Evolutionary conservation across 2,888 invertebrate genomes (phyloP), one percentile per base, ranked within the genome.

Genomic region (Drosophila mimetica): DNA sequence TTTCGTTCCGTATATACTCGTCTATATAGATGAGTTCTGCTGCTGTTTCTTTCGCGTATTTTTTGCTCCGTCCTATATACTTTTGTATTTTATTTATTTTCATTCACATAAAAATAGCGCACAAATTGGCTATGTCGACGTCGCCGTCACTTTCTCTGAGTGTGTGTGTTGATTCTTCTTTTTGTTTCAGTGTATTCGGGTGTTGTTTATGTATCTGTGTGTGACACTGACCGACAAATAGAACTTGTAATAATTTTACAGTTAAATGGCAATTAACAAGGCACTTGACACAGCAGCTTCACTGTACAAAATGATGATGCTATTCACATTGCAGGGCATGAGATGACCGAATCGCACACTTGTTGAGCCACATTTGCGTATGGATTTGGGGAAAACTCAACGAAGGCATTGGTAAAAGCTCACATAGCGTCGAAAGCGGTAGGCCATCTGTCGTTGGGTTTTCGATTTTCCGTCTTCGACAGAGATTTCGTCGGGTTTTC

Each of bases 31-130:
- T 47, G 20, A 18, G 16, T 18, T 18, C 2, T 53, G 30, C 20
- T 20, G 36, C 57, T 64, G 18, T 41, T 47, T 25, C 66, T 25
- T 41, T 25, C 13, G 37, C 53, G 18, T 57, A 37, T 57, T 52
- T 53, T 50, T 39, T 32, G n/a, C n/a, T 16, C 20, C 20, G 52
- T 32, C 37, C 37, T 69, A 60, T 76, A 67, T 63, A 70, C 46
- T 54, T 54, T 58, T 55, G 50, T 69, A 69, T 61, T 58, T 73
- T 81, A 75, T 76, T 75, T 85, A 74, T 74, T 85, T 79, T 76
- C 55, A 70, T 75, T 74, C 78, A 79, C 73, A 84, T 84, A 86
- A 77, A 84, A 84, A 86, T 81, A 87, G 88, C 86, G 74, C 86
- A 85, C 71, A 77, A 84, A 77, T 85, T 79, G 72, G 67, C 79